Base-by-base conservation (phyloP, 2,113 vertebrate species). In the Crocuta crocuta region DNA sequence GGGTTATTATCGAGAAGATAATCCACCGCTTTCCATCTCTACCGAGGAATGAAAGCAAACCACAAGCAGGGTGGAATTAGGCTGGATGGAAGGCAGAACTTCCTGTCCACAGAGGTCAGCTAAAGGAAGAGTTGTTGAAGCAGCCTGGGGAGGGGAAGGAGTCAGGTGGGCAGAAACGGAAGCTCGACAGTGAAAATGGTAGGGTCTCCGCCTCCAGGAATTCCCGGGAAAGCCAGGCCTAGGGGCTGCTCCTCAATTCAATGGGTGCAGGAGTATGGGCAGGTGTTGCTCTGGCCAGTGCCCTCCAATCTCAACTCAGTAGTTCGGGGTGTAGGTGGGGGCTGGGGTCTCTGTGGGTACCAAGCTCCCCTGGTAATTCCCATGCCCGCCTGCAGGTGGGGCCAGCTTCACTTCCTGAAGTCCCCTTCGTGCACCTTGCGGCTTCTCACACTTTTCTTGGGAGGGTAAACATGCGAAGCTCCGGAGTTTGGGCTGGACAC, bases 1-100 rank as follows among this genome's bases (percentile, higher is more conserved):
- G n/a, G 28, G 80, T 55, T 89, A 55, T 94, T 95, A 96, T 70
- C 85, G 90, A 45, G 55, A 91, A 87, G 74, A n/a, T 65, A 80
- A 94, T 74, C 80, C 86, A 61, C 63, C 10, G 48, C 86, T 95
- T 85, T 85, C 86, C 80, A 68, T 76, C 55, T 96, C 76, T 31
- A 70, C 48, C 0, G n/a, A 83, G 74, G 68, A 92, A 84, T 53
- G 88, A 89, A 93, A 95, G 71, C 23, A 26, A 94, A 16, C 68
- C 33, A 81, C 33, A 73, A 13, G 10, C 16, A 79, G 68, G 61
- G 15, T 35, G 9, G 84, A 95, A 70, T 13, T 13, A 53, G 58
- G 53, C 71, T 80, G n/a, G 82, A 53, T 0, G 9, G 3, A 61
- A 76, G 68, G 66, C 33, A 95, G 89, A 73, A 80, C 89, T 93